A percentile compares a stretch with the other conserved stretches of the same genome.
phyloP scores from a whole-genome alignment of 2,113 vertebrate genomes.

The Phylloscopus trochiloides region DNA sequence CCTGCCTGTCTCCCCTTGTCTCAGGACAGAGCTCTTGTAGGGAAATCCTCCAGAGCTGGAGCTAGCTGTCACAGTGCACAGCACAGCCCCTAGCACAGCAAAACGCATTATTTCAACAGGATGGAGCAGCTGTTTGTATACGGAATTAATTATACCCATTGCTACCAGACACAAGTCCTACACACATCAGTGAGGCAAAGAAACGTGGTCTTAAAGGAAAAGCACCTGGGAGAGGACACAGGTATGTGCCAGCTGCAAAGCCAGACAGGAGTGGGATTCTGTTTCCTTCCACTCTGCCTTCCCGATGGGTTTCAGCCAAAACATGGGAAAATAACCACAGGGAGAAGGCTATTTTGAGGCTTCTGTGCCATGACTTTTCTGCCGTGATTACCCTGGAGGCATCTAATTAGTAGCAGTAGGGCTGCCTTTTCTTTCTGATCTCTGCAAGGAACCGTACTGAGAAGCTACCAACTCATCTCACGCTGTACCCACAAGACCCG shows the following conservation, averaged over 20 bases:
- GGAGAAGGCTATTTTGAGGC: slow-evolving; percentile 21
- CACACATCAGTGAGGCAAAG: background rate
- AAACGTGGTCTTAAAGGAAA: background rate
- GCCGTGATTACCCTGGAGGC: background rate
- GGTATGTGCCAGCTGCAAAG: background rate
- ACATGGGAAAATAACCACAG: background rate
- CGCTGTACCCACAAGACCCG: background rate
- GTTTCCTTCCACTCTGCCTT: background rate
- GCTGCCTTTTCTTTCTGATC: slow-evolving; percentile 6
- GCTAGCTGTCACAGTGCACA: background rate
- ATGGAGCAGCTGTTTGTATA: slow-evolving; percentile 29
- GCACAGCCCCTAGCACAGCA: background rate
- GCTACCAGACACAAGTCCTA: slow-evolving; percentile 7
- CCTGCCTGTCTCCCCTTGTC: background rate
- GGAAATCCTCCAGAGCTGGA: background rate
- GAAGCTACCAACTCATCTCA: background rate
- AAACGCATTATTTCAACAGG: background rate
- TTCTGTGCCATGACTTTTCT: background rate
- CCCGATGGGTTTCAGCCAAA: background rate
- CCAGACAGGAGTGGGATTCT: background rate
- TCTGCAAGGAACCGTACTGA: background rate
- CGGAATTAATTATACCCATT: slow-evolving; percentile 23
- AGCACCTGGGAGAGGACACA: background rate
- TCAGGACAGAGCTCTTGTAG: background rate
- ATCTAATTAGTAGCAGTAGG: background rate